Percentiles rank a stretch among this genome's conserved stretches.
Evolutionary conservation across 2,888 invertebrate species (phyloP).

Genomic region (Drosophila paracracens): DNA sequence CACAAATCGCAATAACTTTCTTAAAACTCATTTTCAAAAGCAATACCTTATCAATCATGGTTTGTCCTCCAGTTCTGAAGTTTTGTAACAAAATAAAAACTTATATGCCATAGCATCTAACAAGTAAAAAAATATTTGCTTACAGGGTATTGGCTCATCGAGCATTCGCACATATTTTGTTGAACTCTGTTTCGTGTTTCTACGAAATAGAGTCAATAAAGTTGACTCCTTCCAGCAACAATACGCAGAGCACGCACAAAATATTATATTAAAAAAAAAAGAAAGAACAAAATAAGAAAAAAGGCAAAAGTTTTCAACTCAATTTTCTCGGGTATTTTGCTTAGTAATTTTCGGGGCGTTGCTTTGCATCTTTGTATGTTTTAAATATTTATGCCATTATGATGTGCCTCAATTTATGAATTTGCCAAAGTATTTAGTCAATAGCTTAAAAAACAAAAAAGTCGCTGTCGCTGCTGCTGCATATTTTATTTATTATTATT

Average conservation of each 20-base stretch:
- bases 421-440: conserved; percentile 79
- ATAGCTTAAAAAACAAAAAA: conserved; percentile 65
- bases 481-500: conserved; percentile 68
- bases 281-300: conserved; percentile 2
- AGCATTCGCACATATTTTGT: neutral
- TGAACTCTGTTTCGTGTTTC: conserved; percentile 40
- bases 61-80: neutral
- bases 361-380: conserved; percentile 43
- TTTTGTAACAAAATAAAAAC: neutral
- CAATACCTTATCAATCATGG: neutral
- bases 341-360: conserved; percentile 41
- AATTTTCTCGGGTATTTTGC: conserved; percentile 62
- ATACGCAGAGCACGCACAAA: conserved; percentile 28
- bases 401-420: conserved; percentile 75
- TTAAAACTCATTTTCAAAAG: neutral
- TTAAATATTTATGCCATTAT: conserved; percentile 75
- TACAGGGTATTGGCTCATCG: neutral
- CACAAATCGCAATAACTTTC: neutral
- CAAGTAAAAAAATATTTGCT: neutral
- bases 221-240: conserved; percentile 18
- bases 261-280: neutral
- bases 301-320: conserved; percentile 66
- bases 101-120: neutral
- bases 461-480: conserved; percentile 43
- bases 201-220: conserved; percentile 70